Evolutionary conservation across 2,113 vertebrate species (phyloP), one percentile per base, ranked within the genome.

Genomic region (Megaptera novaeangliae): DNA sequence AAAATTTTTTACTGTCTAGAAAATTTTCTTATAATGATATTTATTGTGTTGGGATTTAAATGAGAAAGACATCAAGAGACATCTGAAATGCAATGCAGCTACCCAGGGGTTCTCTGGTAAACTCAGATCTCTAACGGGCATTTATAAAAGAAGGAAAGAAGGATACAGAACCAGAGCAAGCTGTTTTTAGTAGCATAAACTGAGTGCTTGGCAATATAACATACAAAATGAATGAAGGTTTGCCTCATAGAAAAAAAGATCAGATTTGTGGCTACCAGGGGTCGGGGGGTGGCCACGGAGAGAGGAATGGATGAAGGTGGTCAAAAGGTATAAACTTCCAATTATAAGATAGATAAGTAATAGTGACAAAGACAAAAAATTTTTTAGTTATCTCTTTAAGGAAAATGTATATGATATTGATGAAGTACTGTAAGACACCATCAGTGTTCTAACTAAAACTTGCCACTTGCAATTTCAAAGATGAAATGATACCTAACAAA

Each of bases 311-410:
- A 80, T 80, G 52, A 80, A 57, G 52, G 7, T 55, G 52, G 12
- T 64, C n/a, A 80, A 80, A 80, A 57, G 34, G 13, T 80, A 57
- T 57, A 80, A 57, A 57, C 34, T 27, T 36, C 8, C 55, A 25
- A 52, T 57, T 80, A 36, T 57, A 27, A 80, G 34, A 57, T 57
- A 80, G 39, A 57, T 36, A 80, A 80, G 52, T 57, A 80, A n/a
- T 39, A 80, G 7, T 27, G 4, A 80, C 57, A 90, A 82, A 95
- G 34, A 44, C 44, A 97, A 94, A 89, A 96, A 94, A 93, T 66
- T 57, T 36, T 15, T 72, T 88, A 86, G 36, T 94, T 57, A 59
- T 63, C 57, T 72, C 49, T 93, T 68, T 49, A 25, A 94, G 21
- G 68, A 83, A 89, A 88, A 90, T 46, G n/a, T 69, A 36, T 36